These are phyloP conservation scores for Phengaris alcon DNA, from an alignment of 2,888 invertebrate species.

Conservation along the genomic window DNA sequence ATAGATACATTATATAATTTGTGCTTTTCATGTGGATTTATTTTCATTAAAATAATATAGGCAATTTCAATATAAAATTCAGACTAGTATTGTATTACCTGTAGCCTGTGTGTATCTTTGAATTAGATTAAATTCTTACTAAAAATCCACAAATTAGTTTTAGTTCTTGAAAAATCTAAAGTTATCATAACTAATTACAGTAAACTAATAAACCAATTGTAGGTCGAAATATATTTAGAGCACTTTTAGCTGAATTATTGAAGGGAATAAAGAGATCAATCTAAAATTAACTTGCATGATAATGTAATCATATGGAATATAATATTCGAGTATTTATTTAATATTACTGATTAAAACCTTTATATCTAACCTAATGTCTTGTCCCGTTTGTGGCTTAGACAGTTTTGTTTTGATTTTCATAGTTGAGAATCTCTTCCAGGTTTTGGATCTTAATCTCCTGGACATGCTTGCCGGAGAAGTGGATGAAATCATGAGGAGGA, in stretches of 20 bases:
- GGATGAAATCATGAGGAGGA: constrained; percentile 82
- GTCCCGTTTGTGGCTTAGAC: constrained; percentile 7
- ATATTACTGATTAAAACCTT: constrained; percentile 17
- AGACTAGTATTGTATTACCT: background rate
- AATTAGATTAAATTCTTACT: background rate
- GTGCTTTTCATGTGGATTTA: constrained; percentile 6
- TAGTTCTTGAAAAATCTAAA: background rate
- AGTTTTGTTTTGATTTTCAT: constrained; percentile 56
- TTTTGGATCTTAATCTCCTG: constrained; percentile 87
- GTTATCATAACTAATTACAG: background rate
- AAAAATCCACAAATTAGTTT: background rate
- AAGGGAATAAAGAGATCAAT: background rate
- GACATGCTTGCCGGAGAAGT: constrained; percentile 87
- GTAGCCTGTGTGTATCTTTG: background rate
- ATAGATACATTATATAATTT: background rate
- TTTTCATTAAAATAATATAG: background rate
- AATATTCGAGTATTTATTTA: constrained; percentile 24
- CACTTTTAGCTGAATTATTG: background rate
- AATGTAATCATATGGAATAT: constrained; percentile 14
- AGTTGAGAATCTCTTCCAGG: constrained; percentile 79
- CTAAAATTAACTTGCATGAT: constrained; percentile 1
- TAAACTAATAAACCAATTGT: background rate
- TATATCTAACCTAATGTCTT: constrained; percentile 11
- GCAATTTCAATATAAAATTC: background rate
- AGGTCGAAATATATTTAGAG: background rate